These are phyloP conservation scores for Cerceris rybyensis DNA, from an alignment of 2,888 invertebrate species.

Conservation along the genomic window DNA sequence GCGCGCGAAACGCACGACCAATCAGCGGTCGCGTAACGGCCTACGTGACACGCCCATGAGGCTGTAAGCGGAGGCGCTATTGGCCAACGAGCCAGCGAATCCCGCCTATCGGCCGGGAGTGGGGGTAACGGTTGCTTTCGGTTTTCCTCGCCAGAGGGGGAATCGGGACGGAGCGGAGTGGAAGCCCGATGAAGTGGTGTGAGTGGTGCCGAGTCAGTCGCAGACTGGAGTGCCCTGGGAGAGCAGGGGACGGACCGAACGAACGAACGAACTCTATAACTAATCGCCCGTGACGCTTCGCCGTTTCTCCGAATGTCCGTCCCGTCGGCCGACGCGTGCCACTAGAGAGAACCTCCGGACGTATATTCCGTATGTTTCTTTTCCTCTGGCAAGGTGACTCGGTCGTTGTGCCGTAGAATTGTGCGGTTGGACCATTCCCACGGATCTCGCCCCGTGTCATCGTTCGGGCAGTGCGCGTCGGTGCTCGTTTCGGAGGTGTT, in stretches of 20 bases:
- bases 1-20: slow-evolving; percentile 74
- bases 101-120: slow-evolving; percentile 81
- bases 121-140: slow-evolving; percentile 82
- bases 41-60: slow-evolving; percentile 49
- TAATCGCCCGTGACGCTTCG: slow-evolving; percentile 70
- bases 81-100: slow-evolving; percentile 74
- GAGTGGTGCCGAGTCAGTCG: slow-evolving; percentile 81
- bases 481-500: not conserved
- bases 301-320: slow-evolving; percentile 69
- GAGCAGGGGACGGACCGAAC: slow-evolving; percentile 79
- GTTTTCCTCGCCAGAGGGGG: slow-evolving; percentile 82
- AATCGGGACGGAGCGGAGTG: slow-evolving; percentile 71
- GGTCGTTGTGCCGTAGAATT: too few relatives aligned
- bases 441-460: too few relatives aligned
- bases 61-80: slow-evolving; percentile 66
- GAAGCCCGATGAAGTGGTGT: slow-evolving; percentile 79
- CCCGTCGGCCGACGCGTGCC: slow-evolving; percentile 49
- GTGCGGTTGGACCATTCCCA: too few relatives aligned
- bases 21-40: slow-evolving; percentile 66
- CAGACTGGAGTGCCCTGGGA: slow-evolving; percentile 81
- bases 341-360: slow-evolving; percentile 12
- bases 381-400: slow-evolving; percentile 41
- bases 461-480: too few relatives aligned
- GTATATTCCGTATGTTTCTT: slow-evolving; percentile 31
- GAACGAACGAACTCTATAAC: slow-evolving; percentile 70